phyloP scores from a whole-genome alignment of 2,888 invertebrate genomes.

The Apomyelois bistriatella region DNA sequence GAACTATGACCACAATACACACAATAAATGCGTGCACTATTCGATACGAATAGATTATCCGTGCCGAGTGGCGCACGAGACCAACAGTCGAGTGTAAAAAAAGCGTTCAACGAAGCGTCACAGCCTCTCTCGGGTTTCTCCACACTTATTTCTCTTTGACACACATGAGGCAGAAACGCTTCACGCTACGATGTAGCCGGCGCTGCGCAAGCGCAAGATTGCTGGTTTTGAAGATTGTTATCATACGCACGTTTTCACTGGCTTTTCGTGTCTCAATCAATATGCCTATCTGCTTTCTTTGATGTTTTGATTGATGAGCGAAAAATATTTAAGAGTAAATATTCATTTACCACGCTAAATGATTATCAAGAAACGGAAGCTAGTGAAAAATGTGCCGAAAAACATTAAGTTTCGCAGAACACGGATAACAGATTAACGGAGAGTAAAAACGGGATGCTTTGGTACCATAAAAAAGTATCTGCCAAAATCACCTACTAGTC shows the following conservation, averaged over 20 bases:
- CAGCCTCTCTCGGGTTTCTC: constrained; percentile 69
- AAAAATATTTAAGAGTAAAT: background rate
- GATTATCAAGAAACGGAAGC: background rate
- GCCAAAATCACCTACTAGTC: too few species aligned
- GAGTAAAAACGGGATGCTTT: too few species aligned
- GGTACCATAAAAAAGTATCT: too few species aligned
- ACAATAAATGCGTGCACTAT: background rate
- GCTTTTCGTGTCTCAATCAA: constrained; percentile 8
- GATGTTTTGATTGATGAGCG: background rate
- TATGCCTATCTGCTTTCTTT: constrained; percentile 5
- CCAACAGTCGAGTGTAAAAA: constrained; percentile 38
- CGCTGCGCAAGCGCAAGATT: constrained; percentile 18
- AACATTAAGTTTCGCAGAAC: too few species aligned
- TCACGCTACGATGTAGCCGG: constrained; percentile 49
- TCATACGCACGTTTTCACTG: constrained; percentile 15
- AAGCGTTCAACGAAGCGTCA: constrained; percentile 58
- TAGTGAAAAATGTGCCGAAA: background rate
- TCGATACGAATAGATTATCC: constrained; percentile 9
- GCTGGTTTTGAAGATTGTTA: constrained; percentile 20
- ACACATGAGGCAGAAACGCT: constrained; percentile 62
- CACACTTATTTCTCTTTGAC: constrained; percentile 69
- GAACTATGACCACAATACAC: background rate
- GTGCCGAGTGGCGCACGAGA: background rate
- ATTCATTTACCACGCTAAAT: background rate
- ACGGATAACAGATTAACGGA: too few species aligned